Evolutionary conservation across 2,797 vertebrate genomes (phyloP).

Genomic region (Pogonophryne albipinna): DNA sequence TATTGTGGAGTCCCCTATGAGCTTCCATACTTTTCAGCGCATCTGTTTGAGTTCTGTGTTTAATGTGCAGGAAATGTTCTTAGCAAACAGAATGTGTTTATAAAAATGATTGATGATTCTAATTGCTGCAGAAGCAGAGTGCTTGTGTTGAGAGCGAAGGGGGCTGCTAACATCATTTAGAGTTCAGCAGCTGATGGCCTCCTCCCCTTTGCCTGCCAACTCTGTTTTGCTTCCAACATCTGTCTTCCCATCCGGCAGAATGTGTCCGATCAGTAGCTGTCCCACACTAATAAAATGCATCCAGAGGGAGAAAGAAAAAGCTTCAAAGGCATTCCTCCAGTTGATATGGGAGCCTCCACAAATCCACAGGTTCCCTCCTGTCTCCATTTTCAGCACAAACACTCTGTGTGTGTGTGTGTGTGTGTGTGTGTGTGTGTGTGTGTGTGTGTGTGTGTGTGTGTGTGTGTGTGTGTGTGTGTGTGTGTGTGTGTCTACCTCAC

Average conservation of each 20-base stretch:
- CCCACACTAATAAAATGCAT: constrained; percentile 65
- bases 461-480: neutral
- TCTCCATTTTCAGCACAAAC: constrained; percentile 61
- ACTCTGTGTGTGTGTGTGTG: constrained; percentile 7
- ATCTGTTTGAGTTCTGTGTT: neutral
- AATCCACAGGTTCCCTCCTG: constrained; percentile 55
- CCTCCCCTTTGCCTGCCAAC: constrained; percentile 4
- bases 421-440: too few species aligned
- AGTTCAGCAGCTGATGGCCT: constrained; percentile 30
- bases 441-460: neutral
- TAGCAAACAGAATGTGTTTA: neutral
- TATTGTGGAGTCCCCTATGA: too few species aligned
- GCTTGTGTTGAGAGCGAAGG: neutral
- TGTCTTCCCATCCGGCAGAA: constrained; percentile 34
- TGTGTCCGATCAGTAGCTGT: constrained; percentile 41
- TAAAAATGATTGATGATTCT: neutral
- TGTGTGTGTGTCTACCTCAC: constrained; percentile 18
- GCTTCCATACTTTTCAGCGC: neutral
- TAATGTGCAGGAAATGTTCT: neutral
- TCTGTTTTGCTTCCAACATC: constrained; percentile 41
- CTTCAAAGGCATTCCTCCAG: constrained; percentile 72
- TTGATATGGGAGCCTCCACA: constrained; percentile 55
- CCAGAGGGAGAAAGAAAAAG: constrained; percentile 46
- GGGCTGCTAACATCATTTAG: neutral
- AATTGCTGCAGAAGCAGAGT: constrained; percentile 3